phyloP scores from a whole-genome alignment of 2,797 vertebrate species.

The Chelonia mydas region DNA sequence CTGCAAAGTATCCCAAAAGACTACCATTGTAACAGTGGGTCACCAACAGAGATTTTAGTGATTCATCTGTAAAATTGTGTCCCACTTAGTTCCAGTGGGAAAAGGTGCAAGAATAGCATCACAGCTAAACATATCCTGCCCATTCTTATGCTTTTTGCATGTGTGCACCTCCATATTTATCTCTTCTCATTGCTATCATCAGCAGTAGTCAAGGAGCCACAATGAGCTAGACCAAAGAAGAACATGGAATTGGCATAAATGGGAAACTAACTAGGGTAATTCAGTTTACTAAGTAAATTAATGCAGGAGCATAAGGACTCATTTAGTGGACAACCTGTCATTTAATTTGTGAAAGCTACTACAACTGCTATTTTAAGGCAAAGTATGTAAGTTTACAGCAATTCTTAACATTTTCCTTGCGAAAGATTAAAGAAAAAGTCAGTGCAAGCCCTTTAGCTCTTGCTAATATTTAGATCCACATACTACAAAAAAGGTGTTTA shows the following conservation, averaged over 20 bases:
- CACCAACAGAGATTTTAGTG: not conserved
- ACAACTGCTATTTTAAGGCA: not conserved
- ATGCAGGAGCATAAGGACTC: not conserved
- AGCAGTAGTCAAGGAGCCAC: not conserved
- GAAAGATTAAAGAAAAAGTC: not conserved
- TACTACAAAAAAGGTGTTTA: not conserved
- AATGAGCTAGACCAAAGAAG: not conserved
- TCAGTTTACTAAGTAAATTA: not conserved
- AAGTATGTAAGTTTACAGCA: not conserved
- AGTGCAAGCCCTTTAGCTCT: not conserved
- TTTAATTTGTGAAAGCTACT: not conserved
- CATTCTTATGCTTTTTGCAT: not conserved
- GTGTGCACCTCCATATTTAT: not conserved
- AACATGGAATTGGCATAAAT: not conserved
- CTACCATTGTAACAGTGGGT: not conserved
- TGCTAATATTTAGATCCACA: not conserved
- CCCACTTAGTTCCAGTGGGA: not conserved
- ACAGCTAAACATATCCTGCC: not conserved
- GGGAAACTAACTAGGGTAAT: rapidly evolving
- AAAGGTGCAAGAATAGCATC: not conserved
- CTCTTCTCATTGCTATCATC: not conserved
- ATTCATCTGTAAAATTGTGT: not conserved
- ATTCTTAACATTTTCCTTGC: not conserved
- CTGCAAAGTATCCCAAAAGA: not conserved
- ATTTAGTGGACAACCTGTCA: not conserved